Conservation (phyloP, 53 echinoderm and acorn worm genomes). For the Zoroaster sp. region DNA sequence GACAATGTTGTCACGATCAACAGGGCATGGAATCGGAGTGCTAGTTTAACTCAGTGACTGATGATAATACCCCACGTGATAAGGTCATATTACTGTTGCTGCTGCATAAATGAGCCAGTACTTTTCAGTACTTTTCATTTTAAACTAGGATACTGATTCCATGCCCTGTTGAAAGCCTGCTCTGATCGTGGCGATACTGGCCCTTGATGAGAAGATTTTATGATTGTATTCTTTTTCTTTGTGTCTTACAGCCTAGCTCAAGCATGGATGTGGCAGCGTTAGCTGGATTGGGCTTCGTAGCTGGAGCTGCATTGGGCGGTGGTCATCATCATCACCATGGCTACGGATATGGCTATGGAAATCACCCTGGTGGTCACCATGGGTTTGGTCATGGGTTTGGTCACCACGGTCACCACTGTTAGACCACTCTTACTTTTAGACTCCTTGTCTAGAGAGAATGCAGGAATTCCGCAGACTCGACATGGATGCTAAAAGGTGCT, state of each 20-base stretch:
- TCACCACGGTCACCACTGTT: conserved; percentile 16
- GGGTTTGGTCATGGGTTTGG: not conserved
- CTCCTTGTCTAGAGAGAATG: not conserved
- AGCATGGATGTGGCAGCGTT: not conserved
- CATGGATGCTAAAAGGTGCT: not conserved
- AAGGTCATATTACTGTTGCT: too few relatives aligned
- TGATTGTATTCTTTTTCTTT: not conserved
- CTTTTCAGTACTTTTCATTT: too few relatives aligned
- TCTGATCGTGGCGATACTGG: too few relatives aligned
- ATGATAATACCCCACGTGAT: too few relatives aligned
- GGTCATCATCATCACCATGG: conserved; percentile 25
- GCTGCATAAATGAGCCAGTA: too few relatives aligned
- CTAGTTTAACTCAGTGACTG: too few relatives aligned
- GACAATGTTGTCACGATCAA: too few relatives aligned
- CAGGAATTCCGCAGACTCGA: not conserved
- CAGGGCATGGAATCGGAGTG: too few relatives aligned
- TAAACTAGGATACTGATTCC: too few relatives aligned
- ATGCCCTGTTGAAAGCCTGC: too few relatives aligned
- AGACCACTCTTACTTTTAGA: not conserved
- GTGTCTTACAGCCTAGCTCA: not conserved
- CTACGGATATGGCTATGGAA: not conserved
- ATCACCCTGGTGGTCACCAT: not conserved
- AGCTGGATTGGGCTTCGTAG: conserved; percentile 12
- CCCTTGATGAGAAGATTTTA: too few relatives aligned
- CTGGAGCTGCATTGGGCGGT: conserved; percentile 8